phyloP scores from a whole-genome alignment of 2,113 vertebrate species.

The Tringa solitaria region DNA sequence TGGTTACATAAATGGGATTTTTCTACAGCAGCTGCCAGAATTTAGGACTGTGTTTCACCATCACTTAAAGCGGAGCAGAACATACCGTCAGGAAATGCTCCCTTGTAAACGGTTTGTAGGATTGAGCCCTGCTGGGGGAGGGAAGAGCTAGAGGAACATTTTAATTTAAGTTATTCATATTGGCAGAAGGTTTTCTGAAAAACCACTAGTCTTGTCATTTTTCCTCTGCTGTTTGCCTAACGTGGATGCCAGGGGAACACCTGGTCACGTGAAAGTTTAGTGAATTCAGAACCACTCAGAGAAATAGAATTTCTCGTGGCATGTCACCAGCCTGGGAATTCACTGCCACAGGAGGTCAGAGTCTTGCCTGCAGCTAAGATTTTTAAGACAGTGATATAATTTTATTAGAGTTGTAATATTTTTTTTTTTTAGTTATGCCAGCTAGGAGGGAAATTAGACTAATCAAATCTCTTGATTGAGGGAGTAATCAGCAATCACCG shows the following conservation, averaged over 20 bases:
- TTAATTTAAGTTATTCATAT: neutral
- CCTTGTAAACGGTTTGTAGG: neutral
- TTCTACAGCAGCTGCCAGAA: neutral
- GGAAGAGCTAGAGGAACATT: neutral
- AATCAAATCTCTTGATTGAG: neutral
- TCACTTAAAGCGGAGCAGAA: neutral
- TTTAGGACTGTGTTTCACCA: neutral
- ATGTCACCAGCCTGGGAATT: neutral
- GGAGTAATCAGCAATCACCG: neutral
- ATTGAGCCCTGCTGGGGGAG: neutral
- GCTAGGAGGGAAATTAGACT: neutral
- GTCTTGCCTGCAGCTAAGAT: neutral
- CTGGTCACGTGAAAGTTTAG: neutral
- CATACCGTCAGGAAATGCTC: neutral
- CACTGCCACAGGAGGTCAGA: neutral
- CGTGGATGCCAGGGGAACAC: neutral
- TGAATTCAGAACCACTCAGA: neutral
- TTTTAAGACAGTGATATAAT: constrained; percentile 8
- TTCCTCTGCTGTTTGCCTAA: neutral
- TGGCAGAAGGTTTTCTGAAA: neutral
- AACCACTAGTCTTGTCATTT: neutral
- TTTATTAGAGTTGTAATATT: constrained; percentile 14
- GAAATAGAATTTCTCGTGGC: neutral
- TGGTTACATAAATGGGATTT: neutral
- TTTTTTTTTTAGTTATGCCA: neutral